Evolutionary conservation across 2,888 invertebrate genomes (phyloP).

Genomic region (Patella pellucida): DNA sequence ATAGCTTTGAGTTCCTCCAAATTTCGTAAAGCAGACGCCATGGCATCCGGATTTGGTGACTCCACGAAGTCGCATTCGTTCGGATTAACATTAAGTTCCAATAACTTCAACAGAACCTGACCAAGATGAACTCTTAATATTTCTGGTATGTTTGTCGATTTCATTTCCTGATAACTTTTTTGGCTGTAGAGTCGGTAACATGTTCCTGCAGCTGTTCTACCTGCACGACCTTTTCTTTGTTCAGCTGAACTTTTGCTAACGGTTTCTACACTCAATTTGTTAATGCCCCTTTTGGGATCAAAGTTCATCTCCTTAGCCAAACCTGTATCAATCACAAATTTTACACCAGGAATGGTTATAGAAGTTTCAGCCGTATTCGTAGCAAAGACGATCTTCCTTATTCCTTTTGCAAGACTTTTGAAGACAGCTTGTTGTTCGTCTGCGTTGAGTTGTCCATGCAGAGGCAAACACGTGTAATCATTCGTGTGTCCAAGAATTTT

Average conservation of each 20-base stretch:
- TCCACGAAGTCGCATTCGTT: slow-evolving; percentile 67
- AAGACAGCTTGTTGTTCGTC: slow-evolving; percentile 67
- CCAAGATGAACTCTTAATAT: slow-evolving; percentile 63
- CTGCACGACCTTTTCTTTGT: slow-evolving; percentile 71
- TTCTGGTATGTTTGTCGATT: slow-evolving; percentile 62
- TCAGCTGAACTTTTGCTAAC: slow-evolving; percentile 69
- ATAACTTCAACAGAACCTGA: slow-evolving; percentile 62
- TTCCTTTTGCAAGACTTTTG: slow-evolving; percentile 40
- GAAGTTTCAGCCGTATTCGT: slow-evolving; percentile 72
- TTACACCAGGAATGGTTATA: slow-evolving; percentile 70
- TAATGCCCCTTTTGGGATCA: slow-evolving; percentile 63
- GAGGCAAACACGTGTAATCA: slow-evolving; percentile 48
- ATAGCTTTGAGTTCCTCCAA: slow-evolving; percentile 61
- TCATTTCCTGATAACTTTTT: slow-evolving; percentile 61
- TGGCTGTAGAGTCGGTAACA: slow-evolving; percentile 69
- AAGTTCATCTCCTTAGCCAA: slow-evolving; percentile 67
- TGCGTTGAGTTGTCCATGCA: slow-evolving; percentile 64
- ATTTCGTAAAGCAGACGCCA: slow-evolving; percentile 51
- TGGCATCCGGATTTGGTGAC: slow-evolving; percentile 52
- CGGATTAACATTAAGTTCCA: slow-evolving; percentile 62
- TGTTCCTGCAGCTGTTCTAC: slow-evolving; percentile 66
- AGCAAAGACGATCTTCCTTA: slow-evolving; percentile 69
- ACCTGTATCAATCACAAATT: slow-evolving; percentile 71
- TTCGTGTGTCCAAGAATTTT: slow-evolving; percentile 9
- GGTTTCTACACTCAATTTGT: slow-evolving; percentile 50